phyloP scores from a whole-genome alignment of 2,888 invertebrate genomes.

The Malachius bipustulatus region DNA sequence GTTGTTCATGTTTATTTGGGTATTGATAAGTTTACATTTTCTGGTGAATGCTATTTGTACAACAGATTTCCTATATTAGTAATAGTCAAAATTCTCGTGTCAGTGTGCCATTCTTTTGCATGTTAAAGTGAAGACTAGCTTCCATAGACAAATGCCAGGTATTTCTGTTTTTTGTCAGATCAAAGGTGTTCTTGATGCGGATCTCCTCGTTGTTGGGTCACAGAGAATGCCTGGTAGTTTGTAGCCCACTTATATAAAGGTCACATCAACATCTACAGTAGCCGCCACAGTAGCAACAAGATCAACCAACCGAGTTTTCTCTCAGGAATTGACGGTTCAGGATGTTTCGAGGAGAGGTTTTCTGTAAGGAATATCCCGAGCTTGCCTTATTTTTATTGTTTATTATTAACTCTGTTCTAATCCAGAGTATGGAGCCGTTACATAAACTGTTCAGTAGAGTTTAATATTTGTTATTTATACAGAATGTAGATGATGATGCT shows the following conservation, averaged over 20 bases:
- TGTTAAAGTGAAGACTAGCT: constrained; percentile 22
- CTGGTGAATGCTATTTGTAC: constrained; percentile 38
- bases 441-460: constrained; percentile 15
- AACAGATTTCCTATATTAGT: constrained; percentile 22
- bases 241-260: constrained; percentile 3
- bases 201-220: neutral
- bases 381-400: constrained; percentile 9
- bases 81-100: constrained; percentile 30
- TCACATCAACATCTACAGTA: constrained; percentile 11
- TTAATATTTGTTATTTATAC: constrained; percentile 21
- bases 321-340: constrained; percentile 39
- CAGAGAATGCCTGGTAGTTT: neutral
- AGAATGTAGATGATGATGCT: constrained; percentile 24
- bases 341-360: constrained; percentile 18
- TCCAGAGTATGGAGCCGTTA: constrained; percentile 10
- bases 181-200: too few relatives aligned
- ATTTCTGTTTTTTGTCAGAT: too few relatives aligned
- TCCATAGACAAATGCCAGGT: constrained; percentile 2
- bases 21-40: constrained; percentile 30
- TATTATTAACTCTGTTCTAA: constrained; percentile 3
- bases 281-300: constrained; percentile 6
- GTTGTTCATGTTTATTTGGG: constrained; percentile 38
- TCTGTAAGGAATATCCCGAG: constrained; percentile 7
- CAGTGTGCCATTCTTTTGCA: constrained; percentile 38
- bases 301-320: constrained; percentile 28